These are phyloP conservation scores for Acronicta alni DNA, from an alignment of 2,888 invertebrate species.

Conservation along the genomic window DNA sequence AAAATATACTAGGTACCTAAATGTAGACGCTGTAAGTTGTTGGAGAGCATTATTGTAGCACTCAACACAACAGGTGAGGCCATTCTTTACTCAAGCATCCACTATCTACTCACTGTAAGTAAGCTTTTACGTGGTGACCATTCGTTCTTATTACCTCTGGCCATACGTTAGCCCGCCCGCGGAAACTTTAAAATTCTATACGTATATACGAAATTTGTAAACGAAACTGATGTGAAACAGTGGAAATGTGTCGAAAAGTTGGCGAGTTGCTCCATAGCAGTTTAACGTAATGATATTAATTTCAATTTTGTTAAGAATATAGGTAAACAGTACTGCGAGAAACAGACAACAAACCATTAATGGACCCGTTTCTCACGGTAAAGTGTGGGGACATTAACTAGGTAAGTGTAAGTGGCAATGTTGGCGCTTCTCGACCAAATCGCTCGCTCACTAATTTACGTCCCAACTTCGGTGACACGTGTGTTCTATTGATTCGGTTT, in stretches of 20 bases:
- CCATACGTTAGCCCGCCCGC: constrained; percentile 36
- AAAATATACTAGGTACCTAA: constrained; percentile 33
- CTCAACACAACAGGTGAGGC: constrained; percentile 59
- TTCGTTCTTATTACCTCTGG: constrained; percentile 61
- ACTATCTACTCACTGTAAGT: constrained; percentile 54
- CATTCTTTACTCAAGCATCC: constrained; percentile 57
- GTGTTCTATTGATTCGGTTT: constrained; percentile 72
- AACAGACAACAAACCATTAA: constrained; percentile 68
- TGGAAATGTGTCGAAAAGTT: constrained; percentile 44
- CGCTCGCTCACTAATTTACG: constrained; percentile 69
- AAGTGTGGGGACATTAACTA: constrained; percentile 69
- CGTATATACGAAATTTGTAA: constrained; percentile 28
- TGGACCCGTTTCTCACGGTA: constrained; percentile 65
- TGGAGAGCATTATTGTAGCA: constrained; percentile 47
- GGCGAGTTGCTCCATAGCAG: constrained; percentile 25
- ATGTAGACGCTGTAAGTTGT: constrained; percentile 48
- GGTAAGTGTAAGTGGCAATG: constrained; percentile 58
- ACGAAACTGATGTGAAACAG: constrained; percentile 38
- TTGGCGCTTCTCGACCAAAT: constrained; percentile 62
- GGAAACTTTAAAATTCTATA: constrained; percentile 49
- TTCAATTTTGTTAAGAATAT: constrained; percentile 58
- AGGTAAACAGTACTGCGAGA: constrained; percentile 43
- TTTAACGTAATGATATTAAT: constrained; percentile 58
- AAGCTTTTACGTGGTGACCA: constrained; percentile 58
- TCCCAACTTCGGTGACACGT: constrained; percentile 69